These are phyloP conservation scores for Polietes domitor DNA, from an alignment of 2,888 invertebrate species.

Conservation along the genomic window DNA sequence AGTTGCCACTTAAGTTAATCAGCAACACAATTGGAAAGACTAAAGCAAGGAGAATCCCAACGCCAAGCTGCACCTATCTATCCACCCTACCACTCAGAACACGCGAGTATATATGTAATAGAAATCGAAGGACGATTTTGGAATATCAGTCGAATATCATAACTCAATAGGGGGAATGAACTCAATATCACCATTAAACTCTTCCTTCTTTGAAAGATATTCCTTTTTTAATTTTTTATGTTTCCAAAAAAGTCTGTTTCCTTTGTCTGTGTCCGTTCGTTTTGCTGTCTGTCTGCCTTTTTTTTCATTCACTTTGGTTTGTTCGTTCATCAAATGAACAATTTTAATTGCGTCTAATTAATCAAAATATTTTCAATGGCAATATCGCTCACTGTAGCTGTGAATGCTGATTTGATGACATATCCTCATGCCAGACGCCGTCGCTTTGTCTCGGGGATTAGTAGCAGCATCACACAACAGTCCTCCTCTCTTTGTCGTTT, in stretches of 20 bases:
- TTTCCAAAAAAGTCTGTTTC: too few relatives aligned
- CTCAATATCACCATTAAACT: too few relatives aligned
- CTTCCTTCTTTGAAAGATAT: too few relatives aligned
- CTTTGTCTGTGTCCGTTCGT: neutral
- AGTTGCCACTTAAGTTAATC: constrained; percentile 1
- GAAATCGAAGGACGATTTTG: too few relatives aligned
- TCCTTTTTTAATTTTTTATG: too few relatives aligned
- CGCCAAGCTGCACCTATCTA: too few relatives aligned
- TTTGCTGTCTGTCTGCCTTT: neutral
- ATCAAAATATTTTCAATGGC: constrained; percentile 16
- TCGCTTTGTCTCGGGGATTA: neutral
- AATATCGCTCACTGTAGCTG: neutral
- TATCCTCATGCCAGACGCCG: neutral
- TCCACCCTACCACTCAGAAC: too few relatives aligned
- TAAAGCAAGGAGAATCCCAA: too few relatives aligned
- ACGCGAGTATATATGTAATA: too few relatives aligned
- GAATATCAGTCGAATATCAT: too few relatives aligned
- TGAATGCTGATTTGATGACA: neutral
- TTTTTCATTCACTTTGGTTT: neutral
- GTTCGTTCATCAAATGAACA: constrained; percentile 35
- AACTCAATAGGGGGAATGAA: too few relatives aligned
- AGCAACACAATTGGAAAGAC: neutral
- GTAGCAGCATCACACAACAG: neutral
- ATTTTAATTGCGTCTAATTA: constrained; percentile 54
- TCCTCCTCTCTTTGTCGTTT: neutral